A percentile compares a stretch with the other conserved stretches of the same genome.
Evolutionary conservation across 1,140 invertebrate species (phyloP).

Genomic region (Ceratina calcarata): DNA sequence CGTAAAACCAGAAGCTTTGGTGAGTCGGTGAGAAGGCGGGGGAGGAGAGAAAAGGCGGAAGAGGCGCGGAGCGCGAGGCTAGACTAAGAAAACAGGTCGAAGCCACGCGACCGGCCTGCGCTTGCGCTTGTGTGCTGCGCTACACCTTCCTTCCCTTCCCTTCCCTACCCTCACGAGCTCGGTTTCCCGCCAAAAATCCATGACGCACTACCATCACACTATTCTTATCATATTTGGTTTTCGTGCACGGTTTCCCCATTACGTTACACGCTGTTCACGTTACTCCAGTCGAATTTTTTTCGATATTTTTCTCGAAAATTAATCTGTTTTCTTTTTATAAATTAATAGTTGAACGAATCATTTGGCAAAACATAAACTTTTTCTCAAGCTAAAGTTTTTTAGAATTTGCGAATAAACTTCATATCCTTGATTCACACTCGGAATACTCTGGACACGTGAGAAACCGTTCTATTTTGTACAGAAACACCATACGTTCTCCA

Average conservation of each 20-base stretch:
- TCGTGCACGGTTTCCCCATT: too few species aligned
- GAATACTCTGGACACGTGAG: neutral
- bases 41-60: conserved; percentile 49
- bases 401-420: neutral
- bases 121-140: conserved; percentile 50
- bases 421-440: conserved; percentile 15
- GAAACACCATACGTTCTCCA: neutral
- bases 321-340: too few species aligned
- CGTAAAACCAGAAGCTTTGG: conserved; percentile 75
- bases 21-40: conserved; percentile 28
- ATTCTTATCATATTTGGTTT: conserved; percentile 4
- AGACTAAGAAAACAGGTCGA: conserved; percentile 76
- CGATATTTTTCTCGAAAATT: neutral
- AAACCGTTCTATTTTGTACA: neutral
- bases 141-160: conserved; percentile 36
- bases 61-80: conserved; percentile 58
- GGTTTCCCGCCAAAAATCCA: conserved; percentile 75
- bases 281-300: neutral
- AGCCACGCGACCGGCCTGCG: conserved; percentile 73
- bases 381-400: too few species aligned
- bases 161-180: conserved; percentile 44
- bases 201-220: conserved; percentile 7
- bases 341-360: too few species aligned
- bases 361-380: too few species aligned
- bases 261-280: neutral